phyloP scores from a whole-genome alignment of 2,888 invertebrate species.

The Rhamnusium bicolor region DNA sequence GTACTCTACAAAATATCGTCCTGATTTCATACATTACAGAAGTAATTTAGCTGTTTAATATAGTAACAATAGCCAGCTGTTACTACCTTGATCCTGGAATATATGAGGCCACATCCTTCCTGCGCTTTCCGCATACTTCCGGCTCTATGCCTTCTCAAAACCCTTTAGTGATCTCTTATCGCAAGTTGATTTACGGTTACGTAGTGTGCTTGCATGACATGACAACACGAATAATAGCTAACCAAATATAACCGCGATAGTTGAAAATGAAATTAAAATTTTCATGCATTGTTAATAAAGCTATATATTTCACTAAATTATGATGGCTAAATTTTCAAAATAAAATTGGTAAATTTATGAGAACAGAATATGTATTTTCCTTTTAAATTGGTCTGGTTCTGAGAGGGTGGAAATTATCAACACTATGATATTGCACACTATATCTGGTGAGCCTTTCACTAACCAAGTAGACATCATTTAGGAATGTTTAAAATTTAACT shows the following conservation, averaged over 20 bases:
- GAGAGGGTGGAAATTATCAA: too few species aligned
- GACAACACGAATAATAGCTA: conserved; percentile 39
- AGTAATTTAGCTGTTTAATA: conserved; percentile 50
- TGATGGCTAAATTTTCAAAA: background rate
- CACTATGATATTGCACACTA: too few species aligned
- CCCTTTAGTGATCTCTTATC: conserved; percentile 47
- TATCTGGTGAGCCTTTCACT: too few species aligned
- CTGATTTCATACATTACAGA: conserved; percentile 26
- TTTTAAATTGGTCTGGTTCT: too few species aligned
- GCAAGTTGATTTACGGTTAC: conserved; percentile 44
- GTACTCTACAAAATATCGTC: conserved; percentile 35
- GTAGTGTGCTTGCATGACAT: conserved; percentile 16
- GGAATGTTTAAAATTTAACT: too few species aligned
- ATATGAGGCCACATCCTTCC: conserved; percentile 56
- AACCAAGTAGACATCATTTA: too few species aligned
- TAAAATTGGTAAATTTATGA: too few species aligned
- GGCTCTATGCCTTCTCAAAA: conserved; percentile 39
- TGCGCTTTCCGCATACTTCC: conserved; percentile 52
- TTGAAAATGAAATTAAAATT: conserved; percentile 35
- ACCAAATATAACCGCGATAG: conserved; percentile 29
- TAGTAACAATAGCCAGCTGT: conserved; percentile 54
- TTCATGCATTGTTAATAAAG: conserved; percentile 28
- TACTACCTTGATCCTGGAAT: conserved; percentile 54
- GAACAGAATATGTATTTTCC: too few species aligned
- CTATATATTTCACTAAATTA: background rate